phyloP scores from a whole-genome alignment of 1,140 invertebrate species.

The Drosophila prosaltans region DNA sequence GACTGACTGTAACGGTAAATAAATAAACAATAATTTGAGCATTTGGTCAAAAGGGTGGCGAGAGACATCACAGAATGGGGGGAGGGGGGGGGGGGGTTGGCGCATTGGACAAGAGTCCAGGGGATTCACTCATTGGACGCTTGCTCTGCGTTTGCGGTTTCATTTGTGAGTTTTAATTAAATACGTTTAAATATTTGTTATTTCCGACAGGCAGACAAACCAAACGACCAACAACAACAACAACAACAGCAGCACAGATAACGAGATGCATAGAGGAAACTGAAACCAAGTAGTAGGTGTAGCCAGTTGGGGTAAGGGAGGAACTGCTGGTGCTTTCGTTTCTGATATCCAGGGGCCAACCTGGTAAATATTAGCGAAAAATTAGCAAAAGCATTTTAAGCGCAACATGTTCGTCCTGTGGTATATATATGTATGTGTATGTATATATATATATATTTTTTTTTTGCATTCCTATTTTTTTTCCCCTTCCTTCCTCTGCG shows the following conservation, averaged over 20 bases:
- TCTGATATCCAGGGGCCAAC: slow-evolving; percentile 31
- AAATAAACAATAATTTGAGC: slow-evolving; percentile 75
- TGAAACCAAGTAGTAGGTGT: slow-evolving; percentile 8
- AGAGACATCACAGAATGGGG: not conserved
- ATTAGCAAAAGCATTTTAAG: slow-evolving; percentile 80
- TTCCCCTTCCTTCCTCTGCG: not conserved
- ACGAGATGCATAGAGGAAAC: slow-evolving; percentile 8
- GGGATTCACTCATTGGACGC: slow-evolving; percentile 46
- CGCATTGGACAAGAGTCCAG: slow-evolving; percentile 3
- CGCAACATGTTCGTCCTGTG: slow-evolving; percentile 76
- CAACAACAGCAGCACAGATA: slow-evolving; percentile 24
- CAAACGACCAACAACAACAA: slow-evolving; percentile 46
- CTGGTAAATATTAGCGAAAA: slow-evolving; percentile 78
- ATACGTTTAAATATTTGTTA: slow-evolving; percentile 81
- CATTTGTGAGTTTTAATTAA: slow-evolving; percentile 81
- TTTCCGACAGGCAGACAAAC: slow-evolving; percentile 69
- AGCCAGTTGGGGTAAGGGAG: too few relatives aligned
- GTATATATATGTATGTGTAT: slow-evolving; percentile 42
- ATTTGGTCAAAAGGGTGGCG: slow-evolving; percentile 26
- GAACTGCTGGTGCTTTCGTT: not conserved
- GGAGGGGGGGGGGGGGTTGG: not conserved
- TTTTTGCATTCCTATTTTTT: not conserved
- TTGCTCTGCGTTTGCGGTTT: slow-evolving; percentile 63
- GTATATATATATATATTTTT: not conserved
- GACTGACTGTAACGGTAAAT: slow-evolving; percentile 57